These are phyloP conservation scores for Catonia carolina DNA, from an alignment of 2,888 invertebrate species.

Conservation along the genomic window DNA sequence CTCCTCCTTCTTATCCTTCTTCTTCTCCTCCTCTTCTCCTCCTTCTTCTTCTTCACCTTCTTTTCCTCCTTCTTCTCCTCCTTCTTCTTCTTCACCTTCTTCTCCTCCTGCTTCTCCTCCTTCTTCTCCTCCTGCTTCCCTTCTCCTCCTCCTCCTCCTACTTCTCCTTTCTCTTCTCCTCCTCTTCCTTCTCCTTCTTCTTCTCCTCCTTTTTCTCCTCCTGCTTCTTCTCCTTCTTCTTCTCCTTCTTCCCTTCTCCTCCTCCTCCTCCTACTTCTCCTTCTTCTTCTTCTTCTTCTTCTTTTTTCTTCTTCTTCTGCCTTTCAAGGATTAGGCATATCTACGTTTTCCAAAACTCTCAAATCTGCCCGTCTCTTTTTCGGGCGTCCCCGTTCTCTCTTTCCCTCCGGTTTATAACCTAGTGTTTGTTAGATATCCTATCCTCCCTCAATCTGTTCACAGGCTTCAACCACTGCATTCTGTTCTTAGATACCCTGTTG, in stretches of 20 bases:
- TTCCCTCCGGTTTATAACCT: no score
- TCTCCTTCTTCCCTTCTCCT: neutral
- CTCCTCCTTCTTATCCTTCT: neutral
- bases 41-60: neutral
- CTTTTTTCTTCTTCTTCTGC: no score
- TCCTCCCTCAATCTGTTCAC: no score
- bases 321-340: no score
- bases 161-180: neutral
- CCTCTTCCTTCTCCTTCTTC: neutral
- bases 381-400: no score
- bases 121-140: neutral
- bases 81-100: conserved; percentile 1
- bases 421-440: no score
- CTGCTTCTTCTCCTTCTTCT: neutral
- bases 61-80: neutral
- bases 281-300: neutral
- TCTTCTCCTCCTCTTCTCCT: neutral
- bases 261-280: no score
- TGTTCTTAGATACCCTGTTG: no score
- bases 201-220: neutral
- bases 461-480: no score
- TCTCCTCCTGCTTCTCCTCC: neutral
- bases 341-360: no score
- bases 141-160: neutral
- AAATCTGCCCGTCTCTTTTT: no score